Conservation (phyloP, 2,797 vertebrate species). For the Leucoraja ocellata region DNA sequence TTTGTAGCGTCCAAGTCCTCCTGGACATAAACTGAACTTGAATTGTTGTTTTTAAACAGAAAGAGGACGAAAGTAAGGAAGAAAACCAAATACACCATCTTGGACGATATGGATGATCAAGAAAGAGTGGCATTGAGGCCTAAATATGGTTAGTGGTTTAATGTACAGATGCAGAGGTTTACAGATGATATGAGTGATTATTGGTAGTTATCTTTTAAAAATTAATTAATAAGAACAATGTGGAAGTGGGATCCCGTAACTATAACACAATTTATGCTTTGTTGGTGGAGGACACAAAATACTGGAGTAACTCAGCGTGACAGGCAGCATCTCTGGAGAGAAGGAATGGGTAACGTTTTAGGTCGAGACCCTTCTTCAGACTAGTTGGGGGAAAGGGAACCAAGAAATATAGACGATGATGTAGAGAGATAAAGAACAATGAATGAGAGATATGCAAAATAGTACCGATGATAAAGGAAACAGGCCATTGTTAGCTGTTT, state of each 20-base stretch:
- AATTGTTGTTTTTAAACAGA: slow-evolving; percentile 54
- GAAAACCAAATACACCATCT: slow-evolving; percentile 81
- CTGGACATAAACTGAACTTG: slow-evolving; percentile 34
- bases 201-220: no score
- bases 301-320: no score
- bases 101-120: slow-evolving; percentile 86
- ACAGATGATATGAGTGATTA: no score
- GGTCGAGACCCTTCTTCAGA: no score
- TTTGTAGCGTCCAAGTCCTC: slow-evolving; percentile 34
- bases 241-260: neutral
- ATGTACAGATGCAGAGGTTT: neutral
- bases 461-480: no score
- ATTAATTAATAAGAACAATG: neutral
- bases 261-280: neutral
- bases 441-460: no score
- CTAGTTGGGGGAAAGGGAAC: no score
- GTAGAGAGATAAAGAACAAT: no score
- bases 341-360: no score
- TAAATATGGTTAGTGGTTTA: slow-evolving; percentile 67
- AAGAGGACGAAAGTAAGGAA: slow-evolving; percentile 74
- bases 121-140: slow-evolving; percentile 80
- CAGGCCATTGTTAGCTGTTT: neutral
- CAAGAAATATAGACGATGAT: no score
- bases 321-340: no score
- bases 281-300: neutral